Evolutionary conservation across 1,140 invertebrate species (phyloP).

Genomic region (Scylla paramamosain): DNA sequence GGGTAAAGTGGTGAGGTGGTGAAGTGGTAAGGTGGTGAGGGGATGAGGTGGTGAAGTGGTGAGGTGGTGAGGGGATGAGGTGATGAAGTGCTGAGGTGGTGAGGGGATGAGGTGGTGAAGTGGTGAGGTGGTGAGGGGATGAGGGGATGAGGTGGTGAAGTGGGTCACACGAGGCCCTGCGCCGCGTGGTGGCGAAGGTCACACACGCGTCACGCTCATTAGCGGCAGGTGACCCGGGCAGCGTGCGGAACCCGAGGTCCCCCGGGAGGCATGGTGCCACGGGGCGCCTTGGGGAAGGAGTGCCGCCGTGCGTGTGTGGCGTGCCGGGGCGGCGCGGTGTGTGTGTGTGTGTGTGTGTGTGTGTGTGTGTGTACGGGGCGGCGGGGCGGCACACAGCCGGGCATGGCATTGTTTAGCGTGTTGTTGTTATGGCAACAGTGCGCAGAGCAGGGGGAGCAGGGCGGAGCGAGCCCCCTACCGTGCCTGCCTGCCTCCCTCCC

Average conservation of each 20-base stretch:
- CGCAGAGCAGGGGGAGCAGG: neutral
- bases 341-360: neutral
- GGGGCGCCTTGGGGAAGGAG: no score
- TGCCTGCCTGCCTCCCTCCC: neutral
- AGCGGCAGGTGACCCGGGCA: neutral
- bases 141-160: neutral
- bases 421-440: slow-evolving; percentile 59
- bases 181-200: neutral
- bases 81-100: neutral
- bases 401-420: slow-evolving; percentile 60
- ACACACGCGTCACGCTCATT: neutral
- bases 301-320: neutral
- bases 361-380: neutral
- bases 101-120: neutral
- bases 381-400: neutral
- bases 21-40: neutral
- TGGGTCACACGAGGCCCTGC: neutral
- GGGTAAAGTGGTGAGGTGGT: neutral
- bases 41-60: neutral
- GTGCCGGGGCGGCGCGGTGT: neutral
- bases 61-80: neutral
- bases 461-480: neutral
- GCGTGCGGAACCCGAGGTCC: neutral
- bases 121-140: neutral
- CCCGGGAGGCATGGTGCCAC: neutral